Evolutionary conservation across 2,888 invertebrate genomes (phyloP), one percentile per base, ranked within the genome.

Genomic region (Fragum whitleyi): DNA sequence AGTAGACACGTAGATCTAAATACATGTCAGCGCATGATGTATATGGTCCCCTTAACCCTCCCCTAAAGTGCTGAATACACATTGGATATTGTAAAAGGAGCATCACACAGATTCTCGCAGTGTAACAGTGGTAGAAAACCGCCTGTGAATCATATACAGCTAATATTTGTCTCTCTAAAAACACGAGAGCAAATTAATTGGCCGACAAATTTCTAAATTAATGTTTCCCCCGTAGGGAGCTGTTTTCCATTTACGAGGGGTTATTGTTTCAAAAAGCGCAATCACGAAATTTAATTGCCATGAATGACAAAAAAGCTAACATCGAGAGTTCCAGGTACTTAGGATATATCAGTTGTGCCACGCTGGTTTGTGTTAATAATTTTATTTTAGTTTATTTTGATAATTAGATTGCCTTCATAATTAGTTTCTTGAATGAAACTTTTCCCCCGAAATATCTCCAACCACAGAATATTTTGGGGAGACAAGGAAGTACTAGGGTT

Each of bases 131-230:
- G 9, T 6, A 36, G 32, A 5, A n/a, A 9, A 47, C 19, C 47
- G 47, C 47, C 5, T n/a, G 47, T 47, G 47, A 65, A 42, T 65
- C 65, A 65, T 65, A 39, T 23, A 65, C 36, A 21, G 65, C 65
- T 65, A 65, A 65, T 65, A 65, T 65, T 47, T 65, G 65, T 65
- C 65, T 65, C 65, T 65, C 11, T 26, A 57, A 28, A 32, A 53
- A 16, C 36, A 32, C 42, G 36, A 39, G 42, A 39, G 65, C 39
- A 21, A 65, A 65, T 42, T 65, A 65, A 65, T 65, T 65, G 65
- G 42, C 26, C 65, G 65, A 65, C 65, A 65, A 65, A 65, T 65
- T 65, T 65, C 65, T 65, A 65, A 65, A 65, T 65, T 65, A 65
- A 65, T 65, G 65, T 39, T 65, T 39, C 47, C 5, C 65, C 65